A percentile compares a stretch with the other conserved stretches of the same genome.
Evolutionary conservation across 2,797 vertebrate species (phyloP).

Genomic region (Nasua narica): DNA sequence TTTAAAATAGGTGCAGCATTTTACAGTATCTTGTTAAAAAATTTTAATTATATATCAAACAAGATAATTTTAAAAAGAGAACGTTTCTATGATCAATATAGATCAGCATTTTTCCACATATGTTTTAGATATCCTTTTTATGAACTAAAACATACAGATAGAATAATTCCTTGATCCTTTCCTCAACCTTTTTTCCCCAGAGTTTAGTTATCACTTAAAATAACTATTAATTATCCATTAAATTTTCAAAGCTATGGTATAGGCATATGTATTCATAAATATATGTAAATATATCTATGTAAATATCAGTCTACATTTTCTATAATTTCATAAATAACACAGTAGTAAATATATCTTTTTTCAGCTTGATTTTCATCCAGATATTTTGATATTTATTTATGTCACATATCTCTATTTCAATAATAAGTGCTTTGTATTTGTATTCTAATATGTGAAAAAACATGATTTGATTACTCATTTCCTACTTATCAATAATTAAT

Average conservation of each 20-base stretch:
- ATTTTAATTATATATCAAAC: not conserved
- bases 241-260: not conserved
- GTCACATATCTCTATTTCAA: not conserved
- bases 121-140: not conserved
- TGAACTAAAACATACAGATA: not conserved
- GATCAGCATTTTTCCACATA: not conserved
- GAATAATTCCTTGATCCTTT: not conserved
- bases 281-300: not conserved
- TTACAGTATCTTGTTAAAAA: not conserved
- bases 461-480: not conserved
- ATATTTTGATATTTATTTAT: not conserved
- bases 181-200: not conserved
- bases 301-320: not conserved
- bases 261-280: not conserved
- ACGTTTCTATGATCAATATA: not conserved
- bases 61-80: not conserved
- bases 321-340: not conserved
- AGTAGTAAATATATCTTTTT: not conserved
- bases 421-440: not conserved
- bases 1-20: not conserved
- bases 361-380: not conserved
- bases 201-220: not conserved
- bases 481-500: not conserved
- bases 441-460: not conserved
- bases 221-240: not conserved